Evolutionary conservation across 2,113 vertebrate genomes (phyloP), one percentile per base, ranked within the genome.

Genomic region (Nettapus auritus): DNA sequence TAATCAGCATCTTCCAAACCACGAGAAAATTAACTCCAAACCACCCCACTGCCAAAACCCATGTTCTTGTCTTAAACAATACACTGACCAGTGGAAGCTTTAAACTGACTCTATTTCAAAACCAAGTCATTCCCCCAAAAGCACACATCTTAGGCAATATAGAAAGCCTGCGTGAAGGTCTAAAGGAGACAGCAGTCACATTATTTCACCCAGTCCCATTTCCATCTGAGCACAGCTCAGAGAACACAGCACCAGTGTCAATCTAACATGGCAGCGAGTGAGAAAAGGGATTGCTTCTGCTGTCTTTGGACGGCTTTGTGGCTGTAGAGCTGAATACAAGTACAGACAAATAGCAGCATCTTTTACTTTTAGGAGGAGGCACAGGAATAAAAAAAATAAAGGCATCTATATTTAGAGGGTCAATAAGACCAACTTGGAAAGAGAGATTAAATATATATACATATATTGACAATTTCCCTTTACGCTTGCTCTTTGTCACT

Each of bases 21-120:
- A 81, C 36, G 5, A 81, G 68, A 78, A 88, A 74, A 36, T 4
- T n/a, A 71, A 63, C 11, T 36, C 0, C 13, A 74, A 50, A 46
- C 19, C 42, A 3, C 0, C 0, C 4, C 28, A 59, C 31, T 29
- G 20, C 22, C 22, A 36, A 79, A 88, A 21, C 4, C 2, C 16
- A 28, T 18, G 52, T 71, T 77, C 46, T 55, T 44, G 11, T 44
- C n/a, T 86, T 46, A 88, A 82, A 77, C 28, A 64, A 19, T 9
- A 56, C 29, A 48, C 28, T 21, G 63, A 63, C 19, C 15, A 36
- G 28, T 1, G 17, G 31, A 78, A 90, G 40, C 28, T 69, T 88
- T 67, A 70, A 90, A 74, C 3, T 6, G 36, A 86, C 13, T 55
- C 40, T 71, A 5, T 78, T 93, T 86, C 68, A 83, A 81, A 93